Conservation (phyloP, 2,113 vertebrate genomes). For the Emydocephalus ijimae region DNA sequence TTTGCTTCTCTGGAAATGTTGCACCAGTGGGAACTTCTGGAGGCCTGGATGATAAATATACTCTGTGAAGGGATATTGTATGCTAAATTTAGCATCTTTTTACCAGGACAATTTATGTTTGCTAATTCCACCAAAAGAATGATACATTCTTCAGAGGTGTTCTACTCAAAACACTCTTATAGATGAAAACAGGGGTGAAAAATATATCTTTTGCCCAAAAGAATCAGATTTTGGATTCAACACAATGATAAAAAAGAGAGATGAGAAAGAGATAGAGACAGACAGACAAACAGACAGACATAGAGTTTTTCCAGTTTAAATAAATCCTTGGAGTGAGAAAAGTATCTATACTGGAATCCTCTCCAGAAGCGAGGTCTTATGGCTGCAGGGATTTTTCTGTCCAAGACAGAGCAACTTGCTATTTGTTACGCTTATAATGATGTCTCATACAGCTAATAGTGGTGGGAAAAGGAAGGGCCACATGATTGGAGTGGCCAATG, state of each 20-base stretch:
- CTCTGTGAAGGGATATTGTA: neutral
- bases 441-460: neutral
- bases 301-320: neutral
- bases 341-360: neutral
- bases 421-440: neutral
- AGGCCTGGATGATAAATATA: conserved; percentile 7
- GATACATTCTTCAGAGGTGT: neutral
- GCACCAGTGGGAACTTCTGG: neutral
- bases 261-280: neutral
- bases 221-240: neutral
- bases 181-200: neutral
- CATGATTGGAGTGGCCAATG: neutral
- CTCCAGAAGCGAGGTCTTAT: neutral
- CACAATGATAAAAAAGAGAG: neutral
- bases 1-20: neutral
- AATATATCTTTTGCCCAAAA: neutral
- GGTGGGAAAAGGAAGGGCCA: neutral
- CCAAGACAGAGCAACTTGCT: neutral
- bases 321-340: neutral
- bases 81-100: neutral
- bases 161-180: neutral
- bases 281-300: too few species aligned
- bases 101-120: neutral
- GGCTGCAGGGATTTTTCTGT: neutral
- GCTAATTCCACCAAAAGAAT: conserved; percentile 2